Percentiles rank a stretch among this genome's conserved stretches.
Evolutionary conservation across 2,888 invertebrate genomes (phyloP).

Genomic region (Ormyrus pomaceus): DNA sequence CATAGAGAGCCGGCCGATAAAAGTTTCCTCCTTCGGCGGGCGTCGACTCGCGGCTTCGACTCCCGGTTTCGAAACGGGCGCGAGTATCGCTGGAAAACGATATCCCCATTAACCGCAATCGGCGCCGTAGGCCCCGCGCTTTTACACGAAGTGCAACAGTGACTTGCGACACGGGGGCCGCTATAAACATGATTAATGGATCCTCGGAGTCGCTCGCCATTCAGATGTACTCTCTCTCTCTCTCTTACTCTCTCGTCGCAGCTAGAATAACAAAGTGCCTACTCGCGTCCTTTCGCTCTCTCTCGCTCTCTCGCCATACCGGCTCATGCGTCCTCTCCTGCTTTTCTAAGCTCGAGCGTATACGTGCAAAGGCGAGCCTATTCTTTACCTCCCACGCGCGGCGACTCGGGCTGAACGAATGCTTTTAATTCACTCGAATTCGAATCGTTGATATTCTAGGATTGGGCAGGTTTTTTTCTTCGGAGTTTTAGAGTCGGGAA

Average conservation of each 20-base stretch:
- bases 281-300: slow-evolving; percentile 3
- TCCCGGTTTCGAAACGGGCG: slow-evolving; percentile 42
- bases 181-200: slow-evolving; percentile 75
- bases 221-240: slow-evolving; percentile 66
- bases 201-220: slow-evolving; percentile 70
- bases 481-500: too few relatives aligned
- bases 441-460: background rate
- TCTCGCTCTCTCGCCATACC: slow-evolving; percentile 52
- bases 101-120: slow-evolving; percentile 61
- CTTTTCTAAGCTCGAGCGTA: background rate
- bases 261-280: background rate
- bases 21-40: background rate
- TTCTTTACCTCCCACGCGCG: background rate
- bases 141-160: slow-evolving; percentile 69
- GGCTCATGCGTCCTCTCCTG: background rate
- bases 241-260: background rate
- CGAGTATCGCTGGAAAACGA: slow-evolving; percentile 57
- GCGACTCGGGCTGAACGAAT: slow-evolving; percentile 9
- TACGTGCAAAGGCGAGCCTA: too few relatives aligned
- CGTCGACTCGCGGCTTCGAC: background rate
- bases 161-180: slow-evolving; percentile 72
- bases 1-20: background rate
- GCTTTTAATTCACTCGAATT: slow-evolving; percentile 8
- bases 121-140: slow-evolving; percentile 61
- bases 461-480: too few relatives aligned